These are phyloP conservation scores for Fragum sueziense DNA, from an alignment of 2,888 invertebrate genomes.

Conservation along the genomic window DNA sequence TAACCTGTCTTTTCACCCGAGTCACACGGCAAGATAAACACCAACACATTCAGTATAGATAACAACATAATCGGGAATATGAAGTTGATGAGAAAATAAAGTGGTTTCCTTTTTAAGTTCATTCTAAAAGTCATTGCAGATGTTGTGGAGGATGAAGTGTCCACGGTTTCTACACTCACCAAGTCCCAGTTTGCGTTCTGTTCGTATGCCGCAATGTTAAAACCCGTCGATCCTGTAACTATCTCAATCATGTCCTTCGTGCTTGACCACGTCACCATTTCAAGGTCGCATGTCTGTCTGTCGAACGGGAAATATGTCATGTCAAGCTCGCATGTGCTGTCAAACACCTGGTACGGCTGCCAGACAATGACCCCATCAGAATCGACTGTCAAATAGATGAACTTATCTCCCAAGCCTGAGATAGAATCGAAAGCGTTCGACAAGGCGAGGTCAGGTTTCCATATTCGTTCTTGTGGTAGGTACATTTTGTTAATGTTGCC, in stretches of 20 bases:
- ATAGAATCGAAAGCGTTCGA: slow-evolving; percentile 57
- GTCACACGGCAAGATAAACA: slow-evolving; percentile 55
- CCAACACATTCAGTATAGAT: slow-evolving; percentile 48
- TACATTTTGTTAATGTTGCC: slow-evolving; percentile 50
- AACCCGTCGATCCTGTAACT: slow-evolving; percentile 39
- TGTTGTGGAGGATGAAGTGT: slow-evolving; percentile 46
- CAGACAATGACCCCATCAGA: slow-evolving; percentile 45
- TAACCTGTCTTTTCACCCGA: slow-evolving; percentile 60
- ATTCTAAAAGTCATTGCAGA: slow-evolving; percentile 49
- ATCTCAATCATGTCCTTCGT: slow-evolving; percentile 47
- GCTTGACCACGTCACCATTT: slow-evolving; percentile 58
- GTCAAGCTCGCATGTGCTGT: slow-evolving; percentile 54
- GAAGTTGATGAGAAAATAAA: slow-evolving; percentile 54
- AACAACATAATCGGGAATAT: slow-evolving; percentile 54
- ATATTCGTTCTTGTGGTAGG: slow-evolving; percentile 43
- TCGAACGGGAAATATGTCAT: slow-evolving; percentile 62
- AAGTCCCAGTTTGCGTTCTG: slow-evolving; percentile 63
- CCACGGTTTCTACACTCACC: slow-evolving; percentile 27
- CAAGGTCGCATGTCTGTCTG: slow-evolving; percentile 53
- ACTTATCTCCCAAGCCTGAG: slow-evolving; percentile 52
- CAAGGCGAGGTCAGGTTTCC: slow-evolving; percentile 65
- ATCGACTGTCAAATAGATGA: slow-evolving; percentile 44
- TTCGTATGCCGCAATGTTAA: slow-evolving; percentile 43
- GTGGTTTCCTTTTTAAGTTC: slow-evolving; percentile 48
- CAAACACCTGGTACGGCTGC: slow-evolving; percentile 59